Conservation (phyloP, 2,113 vertebrate genomes). For the Jaculus jaculus region DNA sequence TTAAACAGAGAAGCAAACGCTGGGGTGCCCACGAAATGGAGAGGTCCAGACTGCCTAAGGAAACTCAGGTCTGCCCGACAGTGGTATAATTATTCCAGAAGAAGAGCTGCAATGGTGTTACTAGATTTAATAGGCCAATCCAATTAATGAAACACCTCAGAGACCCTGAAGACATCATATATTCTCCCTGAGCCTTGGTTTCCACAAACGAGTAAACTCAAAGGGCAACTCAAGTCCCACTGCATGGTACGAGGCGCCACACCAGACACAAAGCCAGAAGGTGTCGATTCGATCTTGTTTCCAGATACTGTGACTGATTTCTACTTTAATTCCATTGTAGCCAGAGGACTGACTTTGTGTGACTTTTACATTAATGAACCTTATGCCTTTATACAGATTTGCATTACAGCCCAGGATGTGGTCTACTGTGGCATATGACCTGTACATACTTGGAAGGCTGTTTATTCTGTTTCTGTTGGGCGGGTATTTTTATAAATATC, state of each 20-base stretch:
- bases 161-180: neutral
- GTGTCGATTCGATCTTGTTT: neutral
- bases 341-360: neutral
- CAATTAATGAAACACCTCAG: neutral
- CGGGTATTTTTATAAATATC: neutral
- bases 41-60: neutral
- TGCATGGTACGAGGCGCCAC: neutral
- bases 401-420: neutral
- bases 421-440: neutral
- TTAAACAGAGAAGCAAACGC: neutral
- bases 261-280: neutral
- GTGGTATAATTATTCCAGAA: neutral
- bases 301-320: neutral
- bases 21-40: neutral
- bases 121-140: neutral
- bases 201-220: neutral
- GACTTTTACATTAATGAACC: neutral
- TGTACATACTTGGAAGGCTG: neutral
- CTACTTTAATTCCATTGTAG: neutral
- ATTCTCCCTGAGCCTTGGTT: neutral
- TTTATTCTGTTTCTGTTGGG: neutral
- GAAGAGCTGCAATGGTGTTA: neutral
- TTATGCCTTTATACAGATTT: neutral
- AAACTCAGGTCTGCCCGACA: neutral
- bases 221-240: neutral